Evolutionary conservation across 2,888 invertebrate genomes (phyloP).

Genomic region (Ecliptopera silaceata): DNA sequence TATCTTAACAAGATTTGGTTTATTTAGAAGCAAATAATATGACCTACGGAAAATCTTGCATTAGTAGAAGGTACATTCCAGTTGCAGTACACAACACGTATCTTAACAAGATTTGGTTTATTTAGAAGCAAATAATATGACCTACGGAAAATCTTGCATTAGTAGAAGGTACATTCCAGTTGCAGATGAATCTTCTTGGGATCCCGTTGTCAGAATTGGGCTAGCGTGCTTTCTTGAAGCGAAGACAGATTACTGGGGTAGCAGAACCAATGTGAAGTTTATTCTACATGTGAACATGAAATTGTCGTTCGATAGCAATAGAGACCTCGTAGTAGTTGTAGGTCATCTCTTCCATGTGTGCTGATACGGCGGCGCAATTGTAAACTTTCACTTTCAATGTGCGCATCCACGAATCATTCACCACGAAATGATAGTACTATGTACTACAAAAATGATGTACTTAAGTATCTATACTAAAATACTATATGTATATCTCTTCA

Average conservation of each 20-base stretch:
- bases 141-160: too few species aligned
- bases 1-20: too few species aligned
- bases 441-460: too few species aligned
- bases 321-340: background rate
- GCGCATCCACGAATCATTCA: conserved; percentile 9
- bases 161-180: background rate
- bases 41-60: too few species aligned
- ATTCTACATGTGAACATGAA: background rate
- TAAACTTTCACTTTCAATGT: conserved; percentile 11
- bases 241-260: conserved; percentile 6
- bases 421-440: background rate
- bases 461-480: background rate
- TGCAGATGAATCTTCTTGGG: background rate
- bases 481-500: background rate
- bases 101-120: too few species aligned
- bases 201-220: background rate
- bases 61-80: too few species aligned
- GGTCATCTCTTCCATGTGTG: conserved; percentile 13
- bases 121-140: too few species aligned
- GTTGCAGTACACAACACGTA: too few species aligned
- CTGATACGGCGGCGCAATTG: background rate
- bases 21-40: too few species aligned
- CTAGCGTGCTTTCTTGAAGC: conserved; percentile 1
- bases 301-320: conserved; percentile 1
- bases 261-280: conserved; percentile 8